Base-by-base conservation (phyloP, 2,797 vertebrate species). In the Sarcoramphus papa region DNA sequence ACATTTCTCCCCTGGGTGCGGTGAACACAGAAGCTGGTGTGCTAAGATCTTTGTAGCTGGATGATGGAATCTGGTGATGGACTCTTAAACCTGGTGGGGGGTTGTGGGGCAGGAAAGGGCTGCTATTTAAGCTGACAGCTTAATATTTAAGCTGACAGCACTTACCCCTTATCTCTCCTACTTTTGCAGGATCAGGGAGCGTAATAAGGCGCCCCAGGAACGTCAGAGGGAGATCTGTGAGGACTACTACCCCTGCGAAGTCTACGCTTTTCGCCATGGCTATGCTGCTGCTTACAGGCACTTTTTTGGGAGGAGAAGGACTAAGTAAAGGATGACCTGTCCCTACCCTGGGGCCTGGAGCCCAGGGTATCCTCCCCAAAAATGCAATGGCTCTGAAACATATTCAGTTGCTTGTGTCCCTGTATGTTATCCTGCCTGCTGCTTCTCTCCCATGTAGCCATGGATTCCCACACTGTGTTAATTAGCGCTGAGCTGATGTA, bases 151-250 rank as follows among this genome's bases (percentile, higher is more conserved):
- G 37, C 37, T 50, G 31, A 28, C 35, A 69, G 51, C 73, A 77
- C 19, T 67, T 59, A 57, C 6, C 17, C 17, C 37, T 78, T 11
- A 48, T 92, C 14, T 88, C 23, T 92, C 33, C 24, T 65, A 10
- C 48, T 76, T 75, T 73, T 85, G 5, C 97, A 99, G 99, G 97
- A 81, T 95, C 84, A 92, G 98, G n/a, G 98, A 98, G 51, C 97
- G 91, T 9, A 78, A 4, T 54, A 99, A 99, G 97, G 96, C 98
- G 3, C 94, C 90, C 7, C 94, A 97, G 0, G 99, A 99, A 97
- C 84, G 88, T 16, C 98, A 98, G 64, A 97, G 98, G 14, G 99
- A 99, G 98, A 98, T 96, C 72, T 99, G 99, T 0, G 99, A 99
- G 90, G 98, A 99, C 88, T 98, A 97, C 94, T 95, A 93, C 10